These are phyloP conservation scores for Arothron firmamentum DNA, from an alignment of 2,113 vertebrate species.

Conservation along the genomic window DNA sequence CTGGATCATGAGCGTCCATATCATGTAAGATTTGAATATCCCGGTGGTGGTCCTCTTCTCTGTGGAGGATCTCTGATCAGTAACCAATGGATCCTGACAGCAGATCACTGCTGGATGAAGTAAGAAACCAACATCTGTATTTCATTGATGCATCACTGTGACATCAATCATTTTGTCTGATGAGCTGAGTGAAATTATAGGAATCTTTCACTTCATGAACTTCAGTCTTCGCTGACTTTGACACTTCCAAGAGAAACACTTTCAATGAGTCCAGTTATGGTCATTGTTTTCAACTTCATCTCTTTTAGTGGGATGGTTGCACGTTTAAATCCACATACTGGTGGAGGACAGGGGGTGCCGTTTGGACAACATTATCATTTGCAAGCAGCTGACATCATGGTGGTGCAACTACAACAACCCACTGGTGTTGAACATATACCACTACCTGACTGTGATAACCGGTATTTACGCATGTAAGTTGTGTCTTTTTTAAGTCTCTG, in stretches of 20 bases:
- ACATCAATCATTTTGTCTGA: no score
- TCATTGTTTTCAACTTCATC: no score
- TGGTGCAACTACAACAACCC: not conserved
- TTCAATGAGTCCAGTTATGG: no score
- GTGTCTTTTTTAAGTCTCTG: no score
- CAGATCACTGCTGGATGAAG: slow-evolving; percentile 20
- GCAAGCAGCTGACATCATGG: not conserved
- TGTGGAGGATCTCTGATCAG: slow-evolving; percentile 36
- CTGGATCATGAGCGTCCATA: rapidly evolving
- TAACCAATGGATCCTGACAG: slow-evolving; percentile 27
- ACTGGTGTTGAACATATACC: not conserved
- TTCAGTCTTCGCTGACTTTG: no score
- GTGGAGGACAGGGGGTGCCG: not conserved
- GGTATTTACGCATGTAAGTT: not conserved
- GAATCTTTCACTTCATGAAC: no score
- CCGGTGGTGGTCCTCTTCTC: rapidly evolving
- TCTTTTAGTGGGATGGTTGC: slow-evolving; percentile 3
- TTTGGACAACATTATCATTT: no score
- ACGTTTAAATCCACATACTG: not conserved
- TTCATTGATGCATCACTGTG: no score
- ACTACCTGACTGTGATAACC: not conserved
- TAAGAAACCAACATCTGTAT: not conserved
- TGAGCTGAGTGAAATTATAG: no score
- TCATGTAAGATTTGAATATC: slow-evolving; percentile 2
- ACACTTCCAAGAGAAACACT: no score